Base-by-base conservation (phyloP, 2,888 invertebrate species). In the Mechanitis messenoides region DNA sequence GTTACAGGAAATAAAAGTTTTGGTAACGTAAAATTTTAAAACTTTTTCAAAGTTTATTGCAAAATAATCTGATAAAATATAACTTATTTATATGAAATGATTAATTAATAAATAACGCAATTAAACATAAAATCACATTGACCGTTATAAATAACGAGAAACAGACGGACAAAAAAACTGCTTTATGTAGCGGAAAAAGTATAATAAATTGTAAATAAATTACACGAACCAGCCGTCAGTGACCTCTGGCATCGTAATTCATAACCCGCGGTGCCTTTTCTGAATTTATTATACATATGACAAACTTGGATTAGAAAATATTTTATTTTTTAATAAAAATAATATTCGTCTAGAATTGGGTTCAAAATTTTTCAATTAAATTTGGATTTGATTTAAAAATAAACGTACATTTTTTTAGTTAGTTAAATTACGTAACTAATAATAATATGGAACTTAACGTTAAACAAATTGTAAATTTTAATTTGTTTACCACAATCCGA, bases 211-310 rank as follows among this genome's bases (percentile, higher is more conserved):
- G 67, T 68, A 74, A 71, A 73, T 73, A 73, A 74, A 73, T 76
- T 74, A 74, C 69, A 68, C 69, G 69, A 61, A 67, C 72, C 72
- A 74, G 72, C 73, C 71, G 74, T 72, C 72, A 72, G 72, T 65
- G 76, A 77, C 76, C 76, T 68, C 75, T 74, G 73, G 61, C 73
- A 68, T 70, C 73, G 75, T 78, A 79, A 76, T 72, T 79, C 76
- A 72, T 59, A 74, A 66, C 66, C 73, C 74, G 73, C 62, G 73
- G 72, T 69, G 74, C 68, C 75, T 77, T 78, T 78, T 75, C 73
- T 74, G 71, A 76, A 78, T 79, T 77, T 77, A 78, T 76, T 75
- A 64, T 75, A 76, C 73, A 75, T 69, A 70, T 68, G 66, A 62
- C 64, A 53, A 61, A 58, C 55, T 58, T 12, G 60, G 12, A 42